Conservation (phyloP, 2,888 invertebrate species). For the Kryphioiulus occultus region DNA sequence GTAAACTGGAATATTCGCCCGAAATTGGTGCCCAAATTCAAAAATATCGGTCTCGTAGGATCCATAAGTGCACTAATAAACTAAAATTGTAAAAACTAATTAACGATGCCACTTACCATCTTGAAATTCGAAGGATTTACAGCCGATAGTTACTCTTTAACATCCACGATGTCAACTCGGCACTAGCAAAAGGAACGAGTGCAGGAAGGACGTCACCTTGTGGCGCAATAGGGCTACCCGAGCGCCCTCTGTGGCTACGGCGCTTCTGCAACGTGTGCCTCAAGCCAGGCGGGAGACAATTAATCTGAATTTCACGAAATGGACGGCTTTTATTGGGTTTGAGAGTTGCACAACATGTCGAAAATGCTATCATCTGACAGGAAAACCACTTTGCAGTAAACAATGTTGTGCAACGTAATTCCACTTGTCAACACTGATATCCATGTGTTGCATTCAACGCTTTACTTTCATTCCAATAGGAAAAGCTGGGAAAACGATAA, state of each 20-base stretch:
- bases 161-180: slow-evolving; percentile 28
- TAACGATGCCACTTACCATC: slow-evolving; percentile 45
- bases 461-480: too few species aligned
- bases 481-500: too few species aligned
- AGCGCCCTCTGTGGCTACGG: neutral
- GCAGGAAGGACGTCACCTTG: neutral
- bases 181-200: slow-evolving; percentile 28
- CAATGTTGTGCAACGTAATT: neutral
- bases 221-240: neutral
- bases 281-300: too few species aligned
- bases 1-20: neutral
- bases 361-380: neutral
- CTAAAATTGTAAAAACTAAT: neutral
- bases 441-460: too few species aligned
- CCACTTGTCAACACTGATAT: too few species aligned
- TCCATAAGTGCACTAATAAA: neutral
- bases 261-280: neutral
- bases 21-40: neutral
- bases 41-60: neutral
- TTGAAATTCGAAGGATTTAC: slow-evolving; percentile 35
- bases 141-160: neutral
- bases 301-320: neutral
- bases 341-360: neutral
- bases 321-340: neutral
- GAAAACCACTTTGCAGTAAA: neutral